Evolutionary conservation across 2,113 vertebrate genomes (phyloP).

Genomic region (Nerophis ophidion): DNA sequence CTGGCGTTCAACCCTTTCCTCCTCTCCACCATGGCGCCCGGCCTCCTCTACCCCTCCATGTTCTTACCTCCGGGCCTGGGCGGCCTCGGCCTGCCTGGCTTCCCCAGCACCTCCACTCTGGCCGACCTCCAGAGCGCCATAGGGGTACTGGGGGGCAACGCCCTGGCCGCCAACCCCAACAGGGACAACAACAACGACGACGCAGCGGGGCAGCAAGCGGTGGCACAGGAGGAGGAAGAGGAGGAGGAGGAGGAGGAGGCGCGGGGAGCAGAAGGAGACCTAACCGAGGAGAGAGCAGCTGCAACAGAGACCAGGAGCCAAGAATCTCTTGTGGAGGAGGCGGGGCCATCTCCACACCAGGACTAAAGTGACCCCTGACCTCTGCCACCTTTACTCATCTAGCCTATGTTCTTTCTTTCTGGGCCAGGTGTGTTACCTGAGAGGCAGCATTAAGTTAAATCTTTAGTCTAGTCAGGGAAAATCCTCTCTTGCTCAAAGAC

Average conservation of each 20-base stretch:
- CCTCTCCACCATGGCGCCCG: constrained; percentile 94
- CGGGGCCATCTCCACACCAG: constrained; percentile 64
- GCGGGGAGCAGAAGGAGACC: constrained; percentile 44
- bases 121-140: constrained; percentile 91
- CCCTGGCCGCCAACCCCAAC: constrained; percentile 13
- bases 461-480: constrained; percentile 54
- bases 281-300: constrained; percentile 41
- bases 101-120: constrained; percentile 77
- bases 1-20: constrained; percentile 97
- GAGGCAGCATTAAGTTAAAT: constrained; percentile 48
- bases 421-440: constrained; percentile 35
- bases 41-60: constrained; percentile 98
- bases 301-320: constrained; percentile 62
- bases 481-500: too few relatives aligned
- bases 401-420: constrained; percentile 40
- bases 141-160: constrained; percentile 61
- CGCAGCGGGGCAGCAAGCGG: constrained; percentile 24
- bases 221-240: constrained; percentile 9
- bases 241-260: constrained; percentile 61
- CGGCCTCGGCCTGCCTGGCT: constrained; percentile 89
- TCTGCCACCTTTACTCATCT: constrained; percentile 52
- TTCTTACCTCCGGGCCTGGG: constrained; percentile 93
- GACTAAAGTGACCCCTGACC: constrained; percentile 69
- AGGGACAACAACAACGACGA: constrained; percentile 71
- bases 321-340: constrained; percentile 73